Evolutionary conservation across 35 echinoderm and acorn worm genomes (phyloP).

Genomic region (Ophioderma brevispina): DNA sequence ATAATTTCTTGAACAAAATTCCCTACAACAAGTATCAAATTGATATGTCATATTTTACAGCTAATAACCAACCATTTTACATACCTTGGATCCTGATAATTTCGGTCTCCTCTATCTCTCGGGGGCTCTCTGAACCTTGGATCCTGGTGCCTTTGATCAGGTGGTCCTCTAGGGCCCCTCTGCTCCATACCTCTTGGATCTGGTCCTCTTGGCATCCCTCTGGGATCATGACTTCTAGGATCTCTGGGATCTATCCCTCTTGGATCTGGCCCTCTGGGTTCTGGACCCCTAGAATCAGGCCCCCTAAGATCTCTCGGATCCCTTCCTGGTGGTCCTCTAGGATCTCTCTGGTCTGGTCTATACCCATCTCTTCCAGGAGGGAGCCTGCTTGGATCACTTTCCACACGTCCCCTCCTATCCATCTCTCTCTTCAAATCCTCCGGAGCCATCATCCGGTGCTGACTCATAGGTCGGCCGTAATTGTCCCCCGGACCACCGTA

Average conservation of each 20-base stretch:
- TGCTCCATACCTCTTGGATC: not conserved
- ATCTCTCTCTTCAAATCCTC: not conserved
- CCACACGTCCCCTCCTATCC: not conserved
- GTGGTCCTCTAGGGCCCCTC: not conserved
- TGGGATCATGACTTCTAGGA: slow-evolving; percentile 1
- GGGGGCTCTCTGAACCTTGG: not conserved
- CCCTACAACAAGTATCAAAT: too few relatives aligned
- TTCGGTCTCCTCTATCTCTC: not conserved
- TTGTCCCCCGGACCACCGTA: not conserved
- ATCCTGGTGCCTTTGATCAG: not conserved
- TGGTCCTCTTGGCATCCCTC: not conserved
- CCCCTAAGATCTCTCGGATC: not conserved
- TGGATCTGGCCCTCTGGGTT: not conserved
- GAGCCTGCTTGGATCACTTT: not conserved
- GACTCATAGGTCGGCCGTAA: not conserved
- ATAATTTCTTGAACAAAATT: too few relatives aligned
- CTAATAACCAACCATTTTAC: too few relatives aligned
- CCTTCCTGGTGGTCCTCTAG: not conserved
- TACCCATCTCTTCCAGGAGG: not conserved
- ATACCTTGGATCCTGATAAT: not conserved
- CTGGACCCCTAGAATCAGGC: not conserved
- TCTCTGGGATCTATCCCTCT: not conserved
- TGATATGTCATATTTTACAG: too few relatives aligned
- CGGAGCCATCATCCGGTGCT: not conserved
- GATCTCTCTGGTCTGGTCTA: not conserved